Percentiles rank a stretch among this genome's conserved stretches.
phyloP scores from a whole-genome alignment of 2,797 vertebrate genomes.

The Anabas testudineus region DNA sequence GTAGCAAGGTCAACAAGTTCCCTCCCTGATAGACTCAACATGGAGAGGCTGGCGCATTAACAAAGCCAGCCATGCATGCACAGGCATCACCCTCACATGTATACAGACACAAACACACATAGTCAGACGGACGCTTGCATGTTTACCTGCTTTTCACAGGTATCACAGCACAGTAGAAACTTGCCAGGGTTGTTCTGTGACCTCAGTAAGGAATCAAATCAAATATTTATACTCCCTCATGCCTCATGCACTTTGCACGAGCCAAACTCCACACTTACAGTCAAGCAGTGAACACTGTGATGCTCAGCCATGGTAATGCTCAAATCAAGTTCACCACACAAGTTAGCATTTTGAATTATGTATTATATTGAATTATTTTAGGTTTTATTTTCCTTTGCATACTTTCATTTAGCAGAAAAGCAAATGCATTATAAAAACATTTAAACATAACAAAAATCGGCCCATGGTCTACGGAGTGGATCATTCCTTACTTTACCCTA shows the following conservation, averaged over 20 bases:
- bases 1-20: constrained; percentile 77
- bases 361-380: background rate
- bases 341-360: constrained; percentile 16
- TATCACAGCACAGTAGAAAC: constrained; percentile 27
- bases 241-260: constrained; percentile 8
- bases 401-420: constrained; percentile 1
- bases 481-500: no score
- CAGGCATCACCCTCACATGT: constrained; percentile 7
- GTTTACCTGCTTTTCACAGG: constrained; percentile 8
- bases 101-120: background rate
- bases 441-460: no score
- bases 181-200: constrained; percentile 42
- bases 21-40: constrained; percentile 68
- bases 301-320: background rate
- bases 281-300: constrained; percentile 23
- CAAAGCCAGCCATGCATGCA: constrained; percentile 25
- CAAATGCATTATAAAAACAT: background rate
- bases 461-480: no score
- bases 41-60: constrained; percentile 46
- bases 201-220: constrained; percentile 42
- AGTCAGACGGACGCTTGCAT: constrained; percentile 7
- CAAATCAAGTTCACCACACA: constrained; percentile 8
- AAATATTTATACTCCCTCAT: constrained; percentile 49
- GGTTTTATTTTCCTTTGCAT: background rate
- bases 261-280: background rate